Base-by-base conservation (phyloP, 1,140 invertebrate species). In the Sarcophaga bullata region DNA sequence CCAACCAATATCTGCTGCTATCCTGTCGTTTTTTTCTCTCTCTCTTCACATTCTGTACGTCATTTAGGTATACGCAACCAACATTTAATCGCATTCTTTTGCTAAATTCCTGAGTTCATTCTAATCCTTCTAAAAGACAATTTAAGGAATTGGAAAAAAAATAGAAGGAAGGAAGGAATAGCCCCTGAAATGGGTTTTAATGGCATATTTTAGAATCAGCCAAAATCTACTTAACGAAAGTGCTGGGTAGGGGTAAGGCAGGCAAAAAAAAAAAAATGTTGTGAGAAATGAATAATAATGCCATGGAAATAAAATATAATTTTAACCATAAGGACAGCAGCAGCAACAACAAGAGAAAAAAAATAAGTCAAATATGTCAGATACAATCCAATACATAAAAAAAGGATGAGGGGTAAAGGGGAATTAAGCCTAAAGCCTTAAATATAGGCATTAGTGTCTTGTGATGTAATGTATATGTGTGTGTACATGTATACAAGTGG, bases 361-460 rank as follows among this genome's bases (percentile, higher is more conserved):
- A 25, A 80, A 54, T 5, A 80, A 54, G 54, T 8, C 7, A 80
- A 80, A 80, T 68, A 19, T 68, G 6, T n/a, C 15, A 81, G 50
- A 62, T 19, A 68, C 25, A 47, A 80, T 80, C 13, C 17, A 54
- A 54, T 54, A 37, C 25, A 37, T 37, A 76, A 73, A 19, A 10
- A 15, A 13, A 6, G 7, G 8, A n/a, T n/a, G n/a, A n/a, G n/a
- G n/a, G n/a, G n/a, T n/a, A n/a, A n/a, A n/a, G 13, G 13, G 50
- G 73, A 81, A 81, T 81, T 52, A 80, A 80, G 52, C 72, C 72
- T 73, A 37, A 78, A 78, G 75, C 80, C 68, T 50, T 46, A 48
- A 81, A 81, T 62, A 81, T 81, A 46, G 52, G 80, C 49, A 81
- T 81, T 81, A 81, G 37, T 72, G 80, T 81, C 80, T 9, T 81